Conservation (phyloP, 2,888 invertebrate genomes). For the Nemurella pictetii region DNA sequence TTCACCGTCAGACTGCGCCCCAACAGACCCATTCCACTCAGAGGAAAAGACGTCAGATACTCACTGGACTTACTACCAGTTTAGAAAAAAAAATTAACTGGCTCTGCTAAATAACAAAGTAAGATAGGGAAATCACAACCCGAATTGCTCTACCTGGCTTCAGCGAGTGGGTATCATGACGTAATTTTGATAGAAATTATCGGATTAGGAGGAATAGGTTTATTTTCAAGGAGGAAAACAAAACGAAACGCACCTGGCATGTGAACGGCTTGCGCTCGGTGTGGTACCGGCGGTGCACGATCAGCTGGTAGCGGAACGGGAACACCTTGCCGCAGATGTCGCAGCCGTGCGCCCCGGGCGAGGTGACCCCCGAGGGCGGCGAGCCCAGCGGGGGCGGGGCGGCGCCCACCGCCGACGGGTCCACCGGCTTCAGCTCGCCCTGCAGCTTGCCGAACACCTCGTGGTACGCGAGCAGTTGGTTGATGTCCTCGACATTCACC, state of each 20-base stretch:
- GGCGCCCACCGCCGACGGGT: constrained; percentile 51
- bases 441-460: constrained; percentile 79
- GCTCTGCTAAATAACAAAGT: no score
- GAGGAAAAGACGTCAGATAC: no score
- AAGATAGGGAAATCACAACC: no score
- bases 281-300: constrained; percentile 83
- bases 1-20: no score
- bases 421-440: constrained; percentile 52
- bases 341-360: constrained; percentile 69
- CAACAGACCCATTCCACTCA: no score
- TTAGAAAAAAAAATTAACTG: no score
- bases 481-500: constrained; percentile 79
- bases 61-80: no score
- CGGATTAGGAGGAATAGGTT: no score
- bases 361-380: constrained; percentile 51
- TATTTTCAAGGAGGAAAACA: not conserved
- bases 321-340: constrained; percentile 86
- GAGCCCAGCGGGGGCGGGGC: constrained; percentile 46
- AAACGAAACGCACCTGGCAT: constrained; percentile 54
- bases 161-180: no score
- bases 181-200: no score
- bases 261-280: constrained; percentile 84
- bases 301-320: constrained; percentile 83
- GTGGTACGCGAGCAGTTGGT: constrained; percentile 81
- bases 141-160: no score